Base-by-base conservation (phyloP, 2,113 vertebrate species). In the Chaenocephalus aceratus region DNA sequence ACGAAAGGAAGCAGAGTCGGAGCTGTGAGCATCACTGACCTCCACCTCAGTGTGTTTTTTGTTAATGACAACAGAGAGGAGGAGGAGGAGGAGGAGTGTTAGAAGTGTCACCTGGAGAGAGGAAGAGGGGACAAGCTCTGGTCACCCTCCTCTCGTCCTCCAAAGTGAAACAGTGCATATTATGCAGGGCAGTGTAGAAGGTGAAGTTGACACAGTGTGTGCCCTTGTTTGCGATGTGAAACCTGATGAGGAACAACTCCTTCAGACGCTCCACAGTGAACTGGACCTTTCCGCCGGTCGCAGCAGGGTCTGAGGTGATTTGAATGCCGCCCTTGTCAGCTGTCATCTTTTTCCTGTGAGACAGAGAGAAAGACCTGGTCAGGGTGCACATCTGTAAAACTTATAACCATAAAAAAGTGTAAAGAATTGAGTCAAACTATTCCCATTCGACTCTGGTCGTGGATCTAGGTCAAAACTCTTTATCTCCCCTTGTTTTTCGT, bases 81-180 rank as follows among this genome's bases (percentile, higher is more conserved):
- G 21, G 21, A 21, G 21, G 21, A 21, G 21, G 21, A 21, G 21
- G 21, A 3, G 2, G 23, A 46, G 44, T 0, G 16, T 5, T 14
- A 8, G 41, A 13, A 34, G 76, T 49, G 86, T 95, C 74, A 98
- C 97, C 97, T 14, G 96, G 93, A 60, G 86, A 87, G 52, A 99
- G 91, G 0, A 85, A 68, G 49, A 96, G 90, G 0, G 95, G 86
- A 23, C 72, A 88, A 11, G 82, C 88, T 64, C 75, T 74, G 0
- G 77, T 92, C 57, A 83, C 94, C 41, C 88, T 92, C 21, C 91
- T 90, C 63, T 94, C 70, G 0, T 92, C 94, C 1, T 54, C 18
- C 62, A 95, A 89, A 15, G 89, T 95, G 69, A 96, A 91, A 72
- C 93, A 94, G 16, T 15, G 80, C 0, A 88, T 79, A 61, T 44